phyloP scores from a whole-genome alignment of 2,113 vertebrate genomes.

The Craseonycteris thonglongyai region DNA sequence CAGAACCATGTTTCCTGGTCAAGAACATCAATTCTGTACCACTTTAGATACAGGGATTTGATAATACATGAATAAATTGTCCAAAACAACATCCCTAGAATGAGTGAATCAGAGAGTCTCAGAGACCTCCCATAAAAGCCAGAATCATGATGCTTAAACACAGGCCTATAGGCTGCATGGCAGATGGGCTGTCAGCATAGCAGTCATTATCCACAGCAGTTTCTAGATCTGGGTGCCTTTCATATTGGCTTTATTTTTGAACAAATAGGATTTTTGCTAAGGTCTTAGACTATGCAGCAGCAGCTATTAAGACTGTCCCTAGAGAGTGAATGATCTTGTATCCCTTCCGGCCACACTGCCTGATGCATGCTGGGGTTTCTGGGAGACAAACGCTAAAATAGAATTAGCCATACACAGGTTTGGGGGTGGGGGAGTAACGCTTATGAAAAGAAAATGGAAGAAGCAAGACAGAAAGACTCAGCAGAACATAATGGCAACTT shows the following conservation, averaged over 20 bases:
- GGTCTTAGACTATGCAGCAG: not conserved
- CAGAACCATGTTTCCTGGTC: not conserved
- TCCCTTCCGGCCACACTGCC: not conserved
- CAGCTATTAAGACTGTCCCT: not conserved
- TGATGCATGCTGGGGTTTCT: not conserved
- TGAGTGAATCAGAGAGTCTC: not conserved
- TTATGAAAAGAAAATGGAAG: not conserved
- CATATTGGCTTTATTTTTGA: not conserved
- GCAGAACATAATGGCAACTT: not conserved
- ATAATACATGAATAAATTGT: not conserved
- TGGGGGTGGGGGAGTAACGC: no score
- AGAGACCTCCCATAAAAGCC: not conserved
- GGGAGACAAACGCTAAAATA: not conserved
- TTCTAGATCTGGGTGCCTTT: not conserved
- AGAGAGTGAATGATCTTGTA: not conserved
- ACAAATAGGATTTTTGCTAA: not conserved
- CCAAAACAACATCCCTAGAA: not conserved
- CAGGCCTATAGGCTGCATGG: accelerated
- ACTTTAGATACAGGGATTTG: not conserved
- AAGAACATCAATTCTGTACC: not conserved
- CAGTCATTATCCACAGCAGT: not conserved
- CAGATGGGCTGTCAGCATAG: no score
- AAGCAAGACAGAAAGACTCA: not conserved
- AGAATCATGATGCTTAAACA: not conserved
- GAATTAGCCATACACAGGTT: not conserved